Evolutionary conservation across 2,888 invertebrate species (phyloP).

Genomic region (Coenonympha arcania): DNA sequence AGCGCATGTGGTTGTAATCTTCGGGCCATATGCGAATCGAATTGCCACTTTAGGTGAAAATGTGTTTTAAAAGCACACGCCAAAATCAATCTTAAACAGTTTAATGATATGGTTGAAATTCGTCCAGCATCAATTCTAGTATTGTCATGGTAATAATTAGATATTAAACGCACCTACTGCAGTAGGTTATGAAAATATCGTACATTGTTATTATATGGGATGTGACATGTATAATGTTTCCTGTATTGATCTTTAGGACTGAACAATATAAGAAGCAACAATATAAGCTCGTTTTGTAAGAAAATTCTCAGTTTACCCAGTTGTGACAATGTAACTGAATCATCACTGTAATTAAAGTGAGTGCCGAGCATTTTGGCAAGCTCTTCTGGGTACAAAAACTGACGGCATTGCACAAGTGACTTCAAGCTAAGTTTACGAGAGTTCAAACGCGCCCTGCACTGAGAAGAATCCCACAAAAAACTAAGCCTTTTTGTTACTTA

Average conservation of each 20-base stretch:
- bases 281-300: no score
- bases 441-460: no score
- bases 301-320: no score
- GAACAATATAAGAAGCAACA: no score
- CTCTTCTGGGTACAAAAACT: no score
- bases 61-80: conserved; percentile 2
- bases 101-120: conserved; percentile 13
- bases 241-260: neutral
- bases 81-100: conserved; percentile 11
- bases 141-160: conserved; percentile 31
- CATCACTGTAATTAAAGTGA: no score
- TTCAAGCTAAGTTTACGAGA: no score
- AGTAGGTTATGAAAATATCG: conserved; percentile 26
- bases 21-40: conserved; percentile 37
- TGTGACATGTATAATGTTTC: conserved; percentile 12
- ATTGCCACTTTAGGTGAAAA: conserved; percentile 33
- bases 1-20: conserved; percentile 36
- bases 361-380: no score
- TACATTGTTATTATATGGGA: conserved; percentile 22
- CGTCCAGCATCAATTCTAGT: neutral
- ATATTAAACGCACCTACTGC: conserved; percentile 34
- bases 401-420: no score
- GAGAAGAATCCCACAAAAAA: no score
- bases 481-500: no score
- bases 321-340: no score